Conservation (phyloP, 2,113 vertebrate genomes). For the Arothron firmamentum region DNA sequence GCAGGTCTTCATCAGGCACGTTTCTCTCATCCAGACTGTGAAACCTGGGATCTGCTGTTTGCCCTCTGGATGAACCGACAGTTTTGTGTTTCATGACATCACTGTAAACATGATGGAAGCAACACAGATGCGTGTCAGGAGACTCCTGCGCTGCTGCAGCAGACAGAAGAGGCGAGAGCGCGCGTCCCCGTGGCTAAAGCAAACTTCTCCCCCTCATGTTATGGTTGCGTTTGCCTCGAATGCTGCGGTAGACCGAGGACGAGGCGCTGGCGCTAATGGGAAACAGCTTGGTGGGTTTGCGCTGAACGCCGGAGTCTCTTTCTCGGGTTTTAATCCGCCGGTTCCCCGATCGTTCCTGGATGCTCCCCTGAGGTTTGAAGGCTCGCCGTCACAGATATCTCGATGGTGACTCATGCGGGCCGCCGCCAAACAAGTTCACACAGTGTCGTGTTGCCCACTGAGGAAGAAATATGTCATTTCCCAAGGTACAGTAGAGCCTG, state of each 20-base stretch:
- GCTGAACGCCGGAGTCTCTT: constrained; percentile 8
- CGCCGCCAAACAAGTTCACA: constrained; percentile 47
- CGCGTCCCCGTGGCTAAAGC: constrained; percentile 43
- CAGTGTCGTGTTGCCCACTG: constrained; percentile 44
- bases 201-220: constrained; percentile 63
- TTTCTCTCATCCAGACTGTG: background rate
- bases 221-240: constrained; percentile 62
- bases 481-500: constrained; percentile 4
- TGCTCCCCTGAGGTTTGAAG: constrained; percentile 44
- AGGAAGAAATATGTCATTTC: constrained; percentile 36
- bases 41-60: constrained; percentile 2
- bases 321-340: constrained; percentile 35
- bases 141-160: constrained; percentile 24
- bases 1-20: too few species aligned
- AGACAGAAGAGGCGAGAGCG: constrained; percentile 35
- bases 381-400: constrained; percentile 56
- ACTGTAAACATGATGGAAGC: constrained; percentile 1
- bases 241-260: constrained; percentile 65
- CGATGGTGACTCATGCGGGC: constrained; percentile 54
- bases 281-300: constrained; percentile 56
- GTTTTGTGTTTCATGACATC: constrained; percentile 24
- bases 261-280: constrained; percentile 65
- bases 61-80: background rate
- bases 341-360: constrained; percentile 53
- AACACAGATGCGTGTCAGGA: constrained; percentile 10